Conservation (phyloP, 2,888 invertebrate genomes). For the Elegia similella region DNA sequence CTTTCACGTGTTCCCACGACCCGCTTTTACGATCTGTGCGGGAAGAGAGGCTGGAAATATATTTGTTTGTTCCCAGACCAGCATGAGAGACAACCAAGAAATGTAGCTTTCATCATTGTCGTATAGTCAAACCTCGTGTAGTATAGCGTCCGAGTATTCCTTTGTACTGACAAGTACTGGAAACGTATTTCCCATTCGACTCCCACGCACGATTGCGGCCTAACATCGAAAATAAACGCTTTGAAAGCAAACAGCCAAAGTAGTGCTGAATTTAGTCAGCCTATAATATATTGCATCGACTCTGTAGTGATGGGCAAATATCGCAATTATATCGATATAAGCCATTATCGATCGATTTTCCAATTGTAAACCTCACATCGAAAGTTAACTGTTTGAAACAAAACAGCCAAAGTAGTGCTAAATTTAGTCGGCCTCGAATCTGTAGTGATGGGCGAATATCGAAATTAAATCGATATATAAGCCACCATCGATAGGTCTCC, state of each 20-base stretch:
- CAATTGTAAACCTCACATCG: slow-evolving; percentile 41
- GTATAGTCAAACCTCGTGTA: not conserved
- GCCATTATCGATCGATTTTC: slow-evolving; percentile 8
- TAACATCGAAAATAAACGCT: slow-evolving; percentile 62
- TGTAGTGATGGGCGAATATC: not conserved
- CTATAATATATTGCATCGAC: slow-evolving; percentile 68
- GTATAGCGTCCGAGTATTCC: not conserved
- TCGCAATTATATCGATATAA: slow-evolving; percentile 18
- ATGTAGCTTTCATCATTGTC: not conserved
- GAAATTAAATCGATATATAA: too few relatives aligned
- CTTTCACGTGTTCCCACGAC: too few relatives aligned
- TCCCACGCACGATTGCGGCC: slow-evolving; percentile 30
- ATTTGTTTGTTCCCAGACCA: too few relatives aligned
- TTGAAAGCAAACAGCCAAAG: slow-evolving; percentile 43
- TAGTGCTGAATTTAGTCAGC: slow-evolving; percentile 70
- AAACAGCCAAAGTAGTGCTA: slow-evolving; percentile 54
- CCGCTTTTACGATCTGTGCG: too few relatives aligned
- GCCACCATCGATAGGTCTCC: too few relatives aligned
- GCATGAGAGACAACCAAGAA: not conserved
- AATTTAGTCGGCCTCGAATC: slow-evolving; percentile 60
- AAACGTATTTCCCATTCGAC: slow-evolving; percentile 22
- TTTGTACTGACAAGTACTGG: slow-evolving; percentile 5
- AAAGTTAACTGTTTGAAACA: slow-evolving; percentile 57
- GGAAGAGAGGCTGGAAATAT: too few relatives aligned
- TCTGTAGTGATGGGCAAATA: slow-evolving; percentile 48